Base-by-base conservation (phyloP, 2,113 vertebrate species). In the Rhabdornis inornatus region DNA sequence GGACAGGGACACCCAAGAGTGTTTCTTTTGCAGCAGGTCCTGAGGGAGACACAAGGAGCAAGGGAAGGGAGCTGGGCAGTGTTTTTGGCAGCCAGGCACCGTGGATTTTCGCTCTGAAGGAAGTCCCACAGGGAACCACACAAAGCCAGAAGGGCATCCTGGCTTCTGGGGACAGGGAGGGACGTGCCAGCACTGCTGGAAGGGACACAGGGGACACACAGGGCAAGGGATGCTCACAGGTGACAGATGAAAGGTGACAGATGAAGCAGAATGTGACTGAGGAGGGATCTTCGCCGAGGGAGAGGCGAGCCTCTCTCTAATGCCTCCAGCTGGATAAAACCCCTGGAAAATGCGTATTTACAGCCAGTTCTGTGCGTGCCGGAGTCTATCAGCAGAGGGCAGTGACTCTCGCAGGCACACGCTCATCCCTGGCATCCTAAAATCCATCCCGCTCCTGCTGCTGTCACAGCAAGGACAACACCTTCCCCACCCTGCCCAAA, bases 361-460 rank as follows among this genome's bases (percentile, higher is more conserved):
- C 49, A 44, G 61, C 0, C 35, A 3, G 3, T 9, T 4, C 2
- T 27, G 80, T 45, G 75, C 40, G 89, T 91, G 84, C 84, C 61
- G 14, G 49, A 39, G 68, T 64, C 66, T 6, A 74, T 93, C 96
- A 27, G 95, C 87, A 97, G 97, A 97, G 96, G 97, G 92, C 95
- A 91, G 66, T 5, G 81, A 85, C 94, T 69, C 55, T 30, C 89
- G 57, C 87, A 25, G 50, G 20, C 49, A 15, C 52, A 9, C 9
- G 5, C 44, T 23, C 42, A 35, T 15, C 55, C 2, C 89, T 5
- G 83, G 57, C 78, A 79, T 55, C 86, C 72, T 35, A 18, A 27
- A 5, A 30, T 4, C 56, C 64, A 21, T 9, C 60, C 72, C 20
- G 33, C 63, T 39, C 10, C 8, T 4, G 50, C 79, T 16, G 35